Percentiles rank a stretch among this genome's conserved stretches.
These are phyloP conservation scores for Muscidifurax raptorellus DNA, from an alignment of 1,140 invertebrate genomes.

Conservation along the genomic window DNA sequence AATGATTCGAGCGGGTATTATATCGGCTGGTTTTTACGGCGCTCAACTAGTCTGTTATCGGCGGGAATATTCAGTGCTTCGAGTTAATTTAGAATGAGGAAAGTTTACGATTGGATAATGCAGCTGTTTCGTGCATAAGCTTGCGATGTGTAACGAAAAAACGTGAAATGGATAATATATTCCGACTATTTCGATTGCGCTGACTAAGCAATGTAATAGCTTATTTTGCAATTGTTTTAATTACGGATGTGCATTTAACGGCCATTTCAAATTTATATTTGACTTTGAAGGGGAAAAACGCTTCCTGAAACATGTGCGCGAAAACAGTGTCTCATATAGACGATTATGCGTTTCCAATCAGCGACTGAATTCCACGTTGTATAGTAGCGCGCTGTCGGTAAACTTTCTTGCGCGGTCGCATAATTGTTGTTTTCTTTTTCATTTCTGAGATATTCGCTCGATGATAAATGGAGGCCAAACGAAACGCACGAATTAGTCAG, in stretches of 20 bases:
- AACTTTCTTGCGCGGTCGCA: neutral
- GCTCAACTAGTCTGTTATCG: no score
- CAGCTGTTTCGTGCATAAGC: neutral
- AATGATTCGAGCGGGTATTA: neutral
- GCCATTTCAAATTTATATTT: neutral
- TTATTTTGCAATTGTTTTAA: neutral
- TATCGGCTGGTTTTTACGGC: no score
- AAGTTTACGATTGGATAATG: neutral
- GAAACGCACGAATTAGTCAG: neutral
- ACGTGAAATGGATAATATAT: neutral
- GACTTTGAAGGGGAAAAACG: no score
- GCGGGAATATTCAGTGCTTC: no score
- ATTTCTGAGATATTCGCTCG: neutral
- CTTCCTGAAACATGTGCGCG: no score
- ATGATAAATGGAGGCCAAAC: neutral
- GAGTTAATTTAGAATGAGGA: neutral
- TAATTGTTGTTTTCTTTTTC: neutral
- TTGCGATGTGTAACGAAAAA: neutral
- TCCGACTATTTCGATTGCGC: neutral
- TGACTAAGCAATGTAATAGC: neutral
- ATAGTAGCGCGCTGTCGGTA: no score
- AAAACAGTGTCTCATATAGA: no score
- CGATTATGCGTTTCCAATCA: no score
- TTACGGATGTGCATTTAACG: neutral
- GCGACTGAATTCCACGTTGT: no score